phyloP scores from a whole-genome alignment of 2,888 invertebrate species.

The Gasteruption jaculator region DNA sequence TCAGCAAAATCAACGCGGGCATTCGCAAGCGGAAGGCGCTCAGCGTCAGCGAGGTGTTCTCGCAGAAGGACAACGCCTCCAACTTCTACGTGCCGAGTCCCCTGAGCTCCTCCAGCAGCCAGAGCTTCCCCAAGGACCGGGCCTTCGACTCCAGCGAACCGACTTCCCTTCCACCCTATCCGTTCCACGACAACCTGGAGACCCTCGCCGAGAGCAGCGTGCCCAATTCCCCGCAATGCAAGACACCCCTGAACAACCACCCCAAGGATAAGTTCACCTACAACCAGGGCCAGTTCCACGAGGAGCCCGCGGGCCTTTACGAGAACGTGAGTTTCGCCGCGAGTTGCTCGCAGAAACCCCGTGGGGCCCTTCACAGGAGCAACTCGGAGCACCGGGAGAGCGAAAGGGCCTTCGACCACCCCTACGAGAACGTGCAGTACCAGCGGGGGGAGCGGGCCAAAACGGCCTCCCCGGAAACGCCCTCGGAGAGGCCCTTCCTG shows the following conservation, averaged over 20 bases:
- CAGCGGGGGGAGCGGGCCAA: constrained; percentile 29
- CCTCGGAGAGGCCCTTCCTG: constrained; percentile 23
- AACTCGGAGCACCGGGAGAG: constrained; percentile 38
- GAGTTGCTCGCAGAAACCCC: constrained; percentile 21
- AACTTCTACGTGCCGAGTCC: constrained; percentile 70
- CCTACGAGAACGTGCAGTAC: constrained; percentile 38
- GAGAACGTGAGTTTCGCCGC: constrained; percentile 27
- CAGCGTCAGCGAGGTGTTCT: constrained; percentile 66
- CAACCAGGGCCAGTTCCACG: constrained; percentile 23
- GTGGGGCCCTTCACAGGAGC: constrained; percentile 33
- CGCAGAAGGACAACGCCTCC: constrained; percentile 40
- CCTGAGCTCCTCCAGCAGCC: constrained; percentile 39
- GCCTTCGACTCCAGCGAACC: constrained; percentile 41
- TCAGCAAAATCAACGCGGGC: constrained; percentile 68
- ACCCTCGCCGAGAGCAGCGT: constrained; percentile 51
- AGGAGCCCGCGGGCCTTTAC: constrained; percentile 22
- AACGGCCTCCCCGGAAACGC: constrained; percentile 14
- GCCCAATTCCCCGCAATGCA: constrained; percentile 35
- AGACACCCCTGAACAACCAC: constrained; percentile 23
- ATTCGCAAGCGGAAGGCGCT: constrained; percentile 63
- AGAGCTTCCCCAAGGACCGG: constrained; percentile 29
- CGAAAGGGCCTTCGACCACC: constrained; percentile 23
- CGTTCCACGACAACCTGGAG: constrained; percentile 40
- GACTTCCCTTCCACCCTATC: constrained; percentile 53
- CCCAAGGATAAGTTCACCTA: constrained; percentile 28